Evolutionary conservation across 1,140 invertebrate species (phyloP).

Genomic region (Drosophila ficusphila): DNA sequence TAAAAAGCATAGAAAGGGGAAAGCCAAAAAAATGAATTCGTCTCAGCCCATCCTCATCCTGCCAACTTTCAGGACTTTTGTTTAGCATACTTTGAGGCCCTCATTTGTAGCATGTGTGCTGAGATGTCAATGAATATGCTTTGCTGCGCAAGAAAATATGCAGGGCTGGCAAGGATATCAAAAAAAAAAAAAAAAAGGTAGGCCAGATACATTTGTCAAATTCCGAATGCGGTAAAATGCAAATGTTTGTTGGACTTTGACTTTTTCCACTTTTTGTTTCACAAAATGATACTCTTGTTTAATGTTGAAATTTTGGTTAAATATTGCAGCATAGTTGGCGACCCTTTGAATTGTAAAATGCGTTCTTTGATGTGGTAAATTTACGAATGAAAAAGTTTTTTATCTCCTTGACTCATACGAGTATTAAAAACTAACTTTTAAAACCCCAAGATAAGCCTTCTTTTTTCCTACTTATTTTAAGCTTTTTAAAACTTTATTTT

Average conservation of each 20-base stretch:
- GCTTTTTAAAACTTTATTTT: too few relatives aligned
- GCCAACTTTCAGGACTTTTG: conserved; percentile 15
- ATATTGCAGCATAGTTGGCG: conserved; percentile 12
- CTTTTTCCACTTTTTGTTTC: conserved; percentile 6
- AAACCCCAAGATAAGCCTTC: conserved; percentile 7
- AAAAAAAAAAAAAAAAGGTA: conserved; percentile 35
- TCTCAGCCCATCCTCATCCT: conserved; percentile 1
- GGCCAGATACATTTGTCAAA: conserved; percentile 23
- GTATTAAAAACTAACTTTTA: not conserved
- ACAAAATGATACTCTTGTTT: conserved; percentile 1
- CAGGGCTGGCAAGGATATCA: conserved; percentile 3
- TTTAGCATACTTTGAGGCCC: conserved; percentile 35
- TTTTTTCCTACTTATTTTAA: conserved; percentile 22
- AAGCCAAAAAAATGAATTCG: conserved; percentile 29
- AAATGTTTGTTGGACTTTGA: conserved; percentile 39
- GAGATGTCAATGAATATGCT: conserved; percentile 43
- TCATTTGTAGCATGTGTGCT: conserved; percentile 25
- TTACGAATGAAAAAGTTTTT: conserved; percentile 10
- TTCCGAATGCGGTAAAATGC: conserved; percentile 38
- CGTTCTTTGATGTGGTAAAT: conserved; percentile 26
- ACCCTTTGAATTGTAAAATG: not conserved
- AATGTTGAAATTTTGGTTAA: conserved; percentile 15
- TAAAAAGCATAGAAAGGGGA: conserved; percentile 36
- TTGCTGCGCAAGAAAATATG: conserved; percentile 17
- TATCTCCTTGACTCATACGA: not conserved